Base-by-base conservation (phyloP, 2,797 vertebrate species). In the Micromesistius poutassou region DNA sequence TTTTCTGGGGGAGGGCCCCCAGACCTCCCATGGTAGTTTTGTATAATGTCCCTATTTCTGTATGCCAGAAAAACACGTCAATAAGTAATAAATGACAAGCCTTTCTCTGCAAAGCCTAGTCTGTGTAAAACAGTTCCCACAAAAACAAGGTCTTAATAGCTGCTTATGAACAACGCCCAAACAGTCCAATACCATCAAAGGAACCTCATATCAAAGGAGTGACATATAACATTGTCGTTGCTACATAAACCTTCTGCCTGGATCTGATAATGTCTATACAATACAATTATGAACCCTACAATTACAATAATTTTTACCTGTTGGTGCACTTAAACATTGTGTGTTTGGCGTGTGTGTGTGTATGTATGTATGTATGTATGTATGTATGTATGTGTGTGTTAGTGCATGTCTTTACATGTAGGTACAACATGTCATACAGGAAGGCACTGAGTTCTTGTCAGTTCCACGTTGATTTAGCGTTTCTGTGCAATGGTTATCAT, bases 401-500 rank as follows among this genome's bases (percentile, higher is more conserved):
- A 55, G 50, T 66, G 40, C 79, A 19, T 71, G 38, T 25, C n/a
- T 74, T 25, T 46, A 22, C 30, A 13, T 75, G 40, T n/a, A 30
- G 8, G 28, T 30, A 31, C 74, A 71, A 71, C 2, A 71, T 73
- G 75, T 55, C 33, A 55, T 72, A 77, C 28, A 16, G 55, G 46
- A 74, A 81, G 77, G 16, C 33, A 75, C 42, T 83, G 77, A 74
- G 16, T 68, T 72, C 19, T 62, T 74, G 85, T 77, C 79, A 77
- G 30, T 74, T 72, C 42, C 36, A 50, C 72, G 35, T 36, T 79
- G 72, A 77, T 82, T 77, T 74, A 72, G 72, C 13, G 42, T 66
- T 74, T 80, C 46, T 80, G 75, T 76, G 35, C 14, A 70, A 22
- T 35, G 50, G 72, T 80, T 84, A 74, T 85, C 87, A 82, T 85